Evolutionary conservation across 2,888 invertebrate species (phyloP), one percentile per base, ranked within the genome.

Genomic region (Tenthredo amoena): DNA sequence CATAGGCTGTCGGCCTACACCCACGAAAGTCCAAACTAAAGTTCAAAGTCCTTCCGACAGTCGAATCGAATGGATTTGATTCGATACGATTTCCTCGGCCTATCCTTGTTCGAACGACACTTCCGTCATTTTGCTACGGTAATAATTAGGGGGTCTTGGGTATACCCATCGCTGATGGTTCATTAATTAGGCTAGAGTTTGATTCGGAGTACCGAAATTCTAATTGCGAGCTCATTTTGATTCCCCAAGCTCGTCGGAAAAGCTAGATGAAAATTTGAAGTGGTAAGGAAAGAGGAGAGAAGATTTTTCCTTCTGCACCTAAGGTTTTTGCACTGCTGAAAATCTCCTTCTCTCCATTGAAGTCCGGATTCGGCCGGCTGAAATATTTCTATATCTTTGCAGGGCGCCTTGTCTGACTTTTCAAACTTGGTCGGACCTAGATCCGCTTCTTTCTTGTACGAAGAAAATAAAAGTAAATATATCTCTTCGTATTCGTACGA

Each of bases 21-120:
- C 62, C 58, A 62, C 62, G 40, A 7, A 81, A 81, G 58, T 81
- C 31, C 62, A 62, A 81, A 81, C 34, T 18, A 40, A 81, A 58
- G 62, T 81, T 81, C 62, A 81, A 62, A 81, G 81, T 81, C 40
- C 62, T 81, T 81, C 40, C 37, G 81, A 81, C 81, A 81, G 81
- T 81, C 15, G 50, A 77, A 34, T 77, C 34, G 21, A 26, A 58
- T 15, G 37, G 40, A 62, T 81, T 81, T 37, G 37, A 81, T 62
- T 81, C 81, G 81, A 81, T 62, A 62, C 55, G 34, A 77, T 77
- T 34, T 18, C 50, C 55, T 31, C 9, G 31, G 47, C 76, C 47
- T 43, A 12, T 72, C 62, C 1, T 18, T 6, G 31, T 12, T 74
- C 43, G 15, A 43, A 21, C 43, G 43, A 26, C 26, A 74, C 21